These are phyloP conservation scores for Prolemur simus DNA, from an alignment of 2,113 vertebrate species.

Conservation along the genomic window DNA sequence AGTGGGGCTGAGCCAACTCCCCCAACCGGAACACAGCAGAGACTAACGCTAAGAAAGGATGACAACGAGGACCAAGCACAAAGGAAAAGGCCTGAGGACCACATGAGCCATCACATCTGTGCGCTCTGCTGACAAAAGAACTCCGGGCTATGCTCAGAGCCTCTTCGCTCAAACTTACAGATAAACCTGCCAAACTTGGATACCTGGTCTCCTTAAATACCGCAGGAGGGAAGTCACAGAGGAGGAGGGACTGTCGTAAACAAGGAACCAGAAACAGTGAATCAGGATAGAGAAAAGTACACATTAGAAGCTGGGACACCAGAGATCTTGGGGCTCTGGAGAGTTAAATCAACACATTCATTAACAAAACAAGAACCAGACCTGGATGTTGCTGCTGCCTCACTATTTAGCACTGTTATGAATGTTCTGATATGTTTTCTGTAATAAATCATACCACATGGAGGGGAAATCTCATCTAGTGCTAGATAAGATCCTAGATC, in stretches of 20 bases:
- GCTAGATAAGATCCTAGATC: neutral
- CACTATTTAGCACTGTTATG: neutral
- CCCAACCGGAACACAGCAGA: neutral
- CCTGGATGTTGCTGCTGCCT: rapidly evolving
- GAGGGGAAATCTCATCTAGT: neutral
- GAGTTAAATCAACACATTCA: neutral
- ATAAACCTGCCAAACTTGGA: neutral
- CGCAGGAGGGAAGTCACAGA: neutral
- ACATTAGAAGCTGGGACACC: neutral
- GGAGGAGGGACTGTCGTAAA: neutral
- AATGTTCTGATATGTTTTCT: neutral
- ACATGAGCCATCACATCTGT: neutral
- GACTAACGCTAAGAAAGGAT: neutral
- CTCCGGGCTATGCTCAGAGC: neutral
- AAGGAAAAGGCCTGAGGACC: neutral
- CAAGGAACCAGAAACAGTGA: neutral
- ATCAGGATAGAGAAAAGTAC: neutral
- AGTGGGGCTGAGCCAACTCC: neutral
- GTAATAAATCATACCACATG: neutral
- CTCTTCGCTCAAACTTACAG: neutral
- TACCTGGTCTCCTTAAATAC: neutral
- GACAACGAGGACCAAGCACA: neutral
- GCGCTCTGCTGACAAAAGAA: neutral
- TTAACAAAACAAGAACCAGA: neutral
- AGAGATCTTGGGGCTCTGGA: neutral